A percentile compares a stretch with the other conserved stretches of the same genome.
Evolutionary conservation across 2,888 invertebrate species (phyloP).

Genomic region (Camponotus fellah): DNA sequence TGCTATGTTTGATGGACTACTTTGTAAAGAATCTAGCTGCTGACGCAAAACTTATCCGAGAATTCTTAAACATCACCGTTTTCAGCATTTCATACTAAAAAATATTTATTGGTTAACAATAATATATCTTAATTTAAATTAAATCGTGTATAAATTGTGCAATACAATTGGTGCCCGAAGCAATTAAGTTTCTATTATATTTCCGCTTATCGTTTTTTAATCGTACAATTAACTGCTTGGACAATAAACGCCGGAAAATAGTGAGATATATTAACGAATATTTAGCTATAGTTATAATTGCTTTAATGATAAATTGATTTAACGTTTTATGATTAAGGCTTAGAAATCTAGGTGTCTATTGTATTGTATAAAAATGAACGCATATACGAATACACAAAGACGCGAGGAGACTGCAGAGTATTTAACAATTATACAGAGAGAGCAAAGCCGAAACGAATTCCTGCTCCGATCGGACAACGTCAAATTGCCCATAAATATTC

Average conservation of each 20-base stretch:
- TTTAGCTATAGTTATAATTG: constrained; percentile 27
- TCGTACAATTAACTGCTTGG: constrained; percentile 8
- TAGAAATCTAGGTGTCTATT: constrained; percentile 42
- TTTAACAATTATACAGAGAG: constrained; percentile 44
- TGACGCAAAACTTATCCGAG: constrained; percentile 10
- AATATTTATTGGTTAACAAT: constrained; percentile 4
- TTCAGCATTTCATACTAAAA: not conserved
- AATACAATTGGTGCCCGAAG: not conserved
- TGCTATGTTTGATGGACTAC: constrained; percentile 64
- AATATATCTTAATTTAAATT: not conserved
- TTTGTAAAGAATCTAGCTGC: constrained; percentile 64
- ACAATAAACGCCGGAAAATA: constrained; percentile 43
- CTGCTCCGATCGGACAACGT: constrained; percentile 52
- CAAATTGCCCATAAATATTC: constrained; percentile 52
- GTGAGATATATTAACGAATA: not conserved
- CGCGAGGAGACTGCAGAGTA: constrained; percentile 33
- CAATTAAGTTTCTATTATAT: not conserved
- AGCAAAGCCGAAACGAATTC: constrained; percentile 50
- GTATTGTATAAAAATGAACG: constrained; percentile 46
- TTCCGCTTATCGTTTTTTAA: not conserved
- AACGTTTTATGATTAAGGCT: constrained; percentile 59
- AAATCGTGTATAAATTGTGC: not conserved
- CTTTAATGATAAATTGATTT: constrained; percentile 27
- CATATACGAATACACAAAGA: constrained; percentile 32
- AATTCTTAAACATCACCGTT: constrained; percentile 14